Evolutionary conservation across 2,888 invertebrate species (phyloP).

Genomic region (Saturnia pavonia): DNA sequence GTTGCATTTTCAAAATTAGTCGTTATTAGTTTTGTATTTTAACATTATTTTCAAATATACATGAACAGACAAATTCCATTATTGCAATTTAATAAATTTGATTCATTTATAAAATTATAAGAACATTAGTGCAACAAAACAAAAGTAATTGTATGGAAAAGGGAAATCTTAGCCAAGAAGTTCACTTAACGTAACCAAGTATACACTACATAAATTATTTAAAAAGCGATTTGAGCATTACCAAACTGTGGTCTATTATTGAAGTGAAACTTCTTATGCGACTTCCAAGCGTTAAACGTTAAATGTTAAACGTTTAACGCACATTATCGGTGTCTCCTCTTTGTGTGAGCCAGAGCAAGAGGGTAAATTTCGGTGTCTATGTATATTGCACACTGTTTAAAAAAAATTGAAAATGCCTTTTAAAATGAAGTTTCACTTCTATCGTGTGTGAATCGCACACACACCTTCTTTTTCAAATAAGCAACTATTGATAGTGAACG

Average conservation of each 20-base stretch:
- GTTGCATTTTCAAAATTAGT: neutral
- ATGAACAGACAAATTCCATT: neutral
- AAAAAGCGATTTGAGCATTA: neutral
- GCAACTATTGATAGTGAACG: too few species aligned
- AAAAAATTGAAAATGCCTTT: too few species aligned
- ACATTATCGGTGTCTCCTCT: too few species aligned
- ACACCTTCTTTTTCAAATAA: neutral
- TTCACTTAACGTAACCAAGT: neutral
- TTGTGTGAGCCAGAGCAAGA: too few species aligned
- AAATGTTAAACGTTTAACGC: too few species aligned
- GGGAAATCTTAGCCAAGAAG: neutral
- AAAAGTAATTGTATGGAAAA: neutral
- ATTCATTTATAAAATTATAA: neutral
- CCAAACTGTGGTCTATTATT: neutral
- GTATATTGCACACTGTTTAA: too few species aligned
- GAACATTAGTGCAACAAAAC: neutral
- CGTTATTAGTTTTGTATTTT: neutral
- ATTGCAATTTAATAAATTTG: neutral
- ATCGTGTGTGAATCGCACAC: too few species aligned
- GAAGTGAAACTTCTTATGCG: too few species aligned
- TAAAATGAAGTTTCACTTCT: too few species aligned
- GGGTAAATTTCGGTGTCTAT: too few species aligned
- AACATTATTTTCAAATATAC: neutral
- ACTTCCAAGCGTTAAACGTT: too few species aligned
- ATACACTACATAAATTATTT: slow-evolving; percentile 3